A percentile compares a stretch with the other conserved stretches of the same genome.
Conservation (phyloP, 2,113 vertebrate genomes). For the Cyprinodon tularosa region DNA sequence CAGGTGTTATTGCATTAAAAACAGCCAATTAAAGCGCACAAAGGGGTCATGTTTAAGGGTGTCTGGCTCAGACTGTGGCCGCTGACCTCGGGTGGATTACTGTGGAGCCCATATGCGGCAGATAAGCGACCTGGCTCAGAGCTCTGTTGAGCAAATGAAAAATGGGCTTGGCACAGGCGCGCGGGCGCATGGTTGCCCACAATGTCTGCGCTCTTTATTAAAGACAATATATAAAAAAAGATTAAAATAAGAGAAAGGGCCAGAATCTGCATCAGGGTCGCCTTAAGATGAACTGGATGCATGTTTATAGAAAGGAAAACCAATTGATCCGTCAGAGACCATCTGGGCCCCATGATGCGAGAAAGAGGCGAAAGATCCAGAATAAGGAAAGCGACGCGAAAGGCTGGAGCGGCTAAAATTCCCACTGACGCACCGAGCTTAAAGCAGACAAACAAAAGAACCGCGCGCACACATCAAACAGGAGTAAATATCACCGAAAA, state of each 20-base stretch:
- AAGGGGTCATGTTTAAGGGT: conserved; percentile 17
- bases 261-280: too few relatives aligned
- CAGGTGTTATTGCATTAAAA: background rate
- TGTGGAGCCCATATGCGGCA: conserved; percentile 55
- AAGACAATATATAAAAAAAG: background rate
- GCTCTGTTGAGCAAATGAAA: conserved; percentile 38
- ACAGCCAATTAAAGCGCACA: background rate
- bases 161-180: conserved; percentile 75
- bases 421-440: background rate
- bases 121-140: conserved; percentile 50
- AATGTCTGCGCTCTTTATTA: background rate
- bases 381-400: conserved; percentile 25
- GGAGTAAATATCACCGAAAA: conserved; percentile 3
- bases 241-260: background rate
- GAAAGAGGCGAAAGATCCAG: conserved; percentile 66
- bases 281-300: background rate
- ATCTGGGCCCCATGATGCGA: conserved; percentile 25
- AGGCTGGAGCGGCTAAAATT: background rate
- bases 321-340: background rate
- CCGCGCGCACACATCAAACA: background rate
- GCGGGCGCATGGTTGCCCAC: conserved; percentile 37
- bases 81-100: conserved; percentile 63
- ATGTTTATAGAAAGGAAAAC: background rate
- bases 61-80: conserved; percentile 32
- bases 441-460: conserved; percentile 21